Evolutionary conservation across 2,797 vertebrate genomes (phyloP).

Genomic region (Micropoecilia bifurca): DNA sequence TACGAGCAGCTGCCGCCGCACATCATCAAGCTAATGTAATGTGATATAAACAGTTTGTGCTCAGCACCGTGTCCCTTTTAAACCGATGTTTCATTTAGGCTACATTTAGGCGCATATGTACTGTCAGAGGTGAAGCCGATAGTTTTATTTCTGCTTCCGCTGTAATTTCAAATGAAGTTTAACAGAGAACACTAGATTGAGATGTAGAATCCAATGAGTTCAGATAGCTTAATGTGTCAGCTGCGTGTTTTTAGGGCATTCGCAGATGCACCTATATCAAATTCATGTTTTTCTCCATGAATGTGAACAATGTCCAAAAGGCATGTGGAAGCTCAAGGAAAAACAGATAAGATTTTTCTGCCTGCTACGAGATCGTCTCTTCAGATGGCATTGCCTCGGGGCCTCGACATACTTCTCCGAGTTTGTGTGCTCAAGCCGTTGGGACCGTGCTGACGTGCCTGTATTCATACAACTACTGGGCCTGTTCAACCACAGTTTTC

Average conservation of each 20-base stretch:
- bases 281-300: background rate
- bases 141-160: background rate
- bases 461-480: background rate
- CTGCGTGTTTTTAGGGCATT: background rate
- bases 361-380: background rate
- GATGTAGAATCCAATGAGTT: background rate
- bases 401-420: background rate
- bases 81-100: constrained; percentile 7
- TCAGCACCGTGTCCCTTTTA: background rate
- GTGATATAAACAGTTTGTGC: constrained; percentile 9
- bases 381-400: background rate
- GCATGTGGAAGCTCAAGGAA: background rate
- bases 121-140: background rate
- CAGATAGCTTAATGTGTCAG: background rate
- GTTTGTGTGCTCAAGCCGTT: background rate
- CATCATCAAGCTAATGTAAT: constrained; percentile 14
- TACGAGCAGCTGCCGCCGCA: constrained; percentile 17
- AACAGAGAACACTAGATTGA: background rate
- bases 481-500: background rate
- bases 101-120: background rate
- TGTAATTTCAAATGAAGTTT: background rate
- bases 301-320: background rate
- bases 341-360: background rate
- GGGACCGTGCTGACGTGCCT: background rate
- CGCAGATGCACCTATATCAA: background rate